These are phyloP conservation scores for Bombus pyrosoma DNA, from an alignment of 1,140 invertebrate genomes.

Conservation along the genomic window DNA sequence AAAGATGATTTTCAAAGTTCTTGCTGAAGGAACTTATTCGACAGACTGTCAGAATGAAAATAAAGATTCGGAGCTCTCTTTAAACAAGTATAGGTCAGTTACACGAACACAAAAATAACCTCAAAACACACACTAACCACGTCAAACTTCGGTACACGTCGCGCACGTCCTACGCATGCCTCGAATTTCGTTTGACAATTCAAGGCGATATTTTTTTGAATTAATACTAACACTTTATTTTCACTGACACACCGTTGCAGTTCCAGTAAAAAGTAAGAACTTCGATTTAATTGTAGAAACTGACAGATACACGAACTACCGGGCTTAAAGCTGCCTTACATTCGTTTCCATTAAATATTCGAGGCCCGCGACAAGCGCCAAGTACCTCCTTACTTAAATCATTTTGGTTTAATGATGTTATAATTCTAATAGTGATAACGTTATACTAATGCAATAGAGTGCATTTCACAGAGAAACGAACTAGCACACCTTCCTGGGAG, in stretches of 20 bases:
- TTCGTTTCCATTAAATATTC: slow-evolving; percentile 30
- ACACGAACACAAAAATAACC: slow-evolving; percentile 75
- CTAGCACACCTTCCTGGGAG: slow-evolving; percentile 64
- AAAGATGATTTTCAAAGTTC: background rate
- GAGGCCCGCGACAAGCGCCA: slow-evolving; percentile 48
- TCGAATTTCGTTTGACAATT: slow-evolving; percentile 47
- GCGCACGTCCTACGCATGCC: slow-evolving; percentile 56
- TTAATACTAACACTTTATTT: slow-evolving; percentile 20
- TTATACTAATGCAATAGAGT: slow-evolving; percentile 20
- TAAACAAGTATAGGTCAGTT: slow-evolving; percentile 74
- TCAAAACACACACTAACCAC: slow-evolving; percentile 71
- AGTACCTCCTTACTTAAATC: slow-evolving; percentile 35
- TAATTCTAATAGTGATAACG: slow-evolving; percentile 13
- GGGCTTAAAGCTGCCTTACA: slow-evolving; percentile 3
- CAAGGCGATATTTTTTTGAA: slow-evolving; percentile 14
- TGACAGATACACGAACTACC: slow-evolving; percentile 39
- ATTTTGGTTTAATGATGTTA: slow-evolving; percentile 23
- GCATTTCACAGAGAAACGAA: slow-evolving; percentile 62
- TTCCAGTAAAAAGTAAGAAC: background rate
- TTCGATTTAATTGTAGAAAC: slow-evolving; percentile 2
- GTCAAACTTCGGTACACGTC: slow-evolving; percentile 53
- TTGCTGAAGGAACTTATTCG: slow-evolving; percentile 45
- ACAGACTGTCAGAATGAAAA: slow-evolving; percentile 63
- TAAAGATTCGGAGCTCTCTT: slow-evolving; percentile 63
- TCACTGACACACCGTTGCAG: slow-evolving; percentile 28